Percentiles rank a stretch among this genome's conserved stretches.
These are phyloP conservation scores for Vidua chalybeata DNA, from an alignment of 2,113 vertebrate genomes.

Conservation along the genomic window DNA sequence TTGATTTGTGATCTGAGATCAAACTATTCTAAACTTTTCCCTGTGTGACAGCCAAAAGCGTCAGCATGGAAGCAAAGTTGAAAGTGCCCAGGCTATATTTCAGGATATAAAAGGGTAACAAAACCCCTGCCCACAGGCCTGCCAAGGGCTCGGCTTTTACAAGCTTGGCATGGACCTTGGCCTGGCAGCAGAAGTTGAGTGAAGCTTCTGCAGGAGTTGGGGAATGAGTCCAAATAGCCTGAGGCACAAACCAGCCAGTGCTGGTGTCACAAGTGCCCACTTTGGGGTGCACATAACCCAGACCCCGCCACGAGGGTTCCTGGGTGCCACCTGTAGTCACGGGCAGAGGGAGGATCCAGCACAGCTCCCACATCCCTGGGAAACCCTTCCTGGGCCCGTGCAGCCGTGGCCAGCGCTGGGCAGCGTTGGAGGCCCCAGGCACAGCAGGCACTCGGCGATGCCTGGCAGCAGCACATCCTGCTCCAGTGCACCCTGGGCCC, in stretches of 20 bases:
- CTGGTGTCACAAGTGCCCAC: background rate
- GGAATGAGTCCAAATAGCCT: background rate
- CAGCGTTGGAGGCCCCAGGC: background rate
- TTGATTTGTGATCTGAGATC: background rate
- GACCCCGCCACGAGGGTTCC: rapidly evolving
- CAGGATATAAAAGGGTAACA: background rate
- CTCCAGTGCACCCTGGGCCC: background rate
- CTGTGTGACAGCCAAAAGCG: background rate
- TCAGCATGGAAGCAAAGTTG: background rate
- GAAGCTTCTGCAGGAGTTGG: background rate
- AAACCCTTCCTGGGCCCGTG: background rate
- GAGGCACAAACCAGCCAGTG: background rate
- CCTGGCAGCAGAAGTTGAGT: background rate
- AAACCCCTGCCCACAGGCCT: rapidly evolving
- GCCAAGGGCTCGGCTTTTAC: background rate
- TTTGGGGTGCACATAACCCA: background rate
- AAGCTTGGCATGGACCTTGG: background rate
- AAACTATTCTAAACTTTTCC: background rate
- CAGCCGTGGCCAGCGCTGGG: background rate
- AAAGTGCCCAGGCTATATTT: background rate
- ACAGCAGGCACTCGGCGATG: background rate
- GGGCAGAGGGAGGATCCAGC: background rate
- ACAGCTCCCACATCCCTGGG: background rate
- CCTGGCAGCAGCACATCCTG: background rate
- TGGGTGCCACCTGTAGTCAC: rapidly evolving